Base-by-base conservation (phyloP, 2,113 vertebrate genomes). In the Rousettus leschenaultii region DNA sequence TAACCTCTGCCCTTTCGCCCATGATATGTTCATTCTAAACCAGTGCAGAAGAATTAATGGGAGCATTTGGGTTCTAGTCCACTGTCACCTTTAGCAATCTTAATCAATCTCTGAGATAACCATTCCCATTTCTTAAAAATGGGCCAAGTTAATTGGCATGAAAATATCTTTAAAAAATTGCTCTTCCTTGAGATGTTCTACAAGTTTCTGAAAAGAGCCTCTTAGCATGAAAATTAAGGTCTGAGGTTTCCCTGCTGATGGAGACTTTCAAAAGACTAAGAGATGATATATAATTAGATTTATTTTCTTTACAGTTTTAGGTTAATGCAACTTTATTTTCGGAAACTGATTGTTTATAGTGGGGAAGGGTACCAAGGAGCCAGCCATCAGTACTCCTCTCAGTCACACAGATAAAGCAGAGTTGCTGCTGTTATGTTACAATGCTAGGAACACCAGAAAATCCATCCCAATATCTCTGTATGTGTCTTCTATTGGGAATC, bases 21-120 rank as follows among this genome's bases (percentile, higher is more conserved):
- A 0, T 73, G 28, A 48, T 87, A 33, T 55, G 15, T 57, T 84
- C 92, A 61, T 79, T 93, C 77, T 59, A 80, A 92, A 88, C 68
- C 70, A 91, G 28, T 14, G 38, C 14, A 95, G 70, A 82, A 59
- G n/a, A 89, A 96, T 96, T 96, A 86, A 95, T 83, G 77, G 18
- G 38, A 59, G 6, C 74, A 83, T 96, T 95, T 95, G 70, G 48
- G 75, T 95, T 88, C 85, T 94, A 35, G 66, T 89, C 75, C 51
- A 83, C 71, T 43, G 92, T 83, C 85, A 96, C 82, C 92, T 92
- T 97, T 94, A 96, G 82, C 55, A 82, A 91, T 93, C 82, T 93
- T 97, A 95, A 97, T 97, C 97, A 94, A 95, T 95, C 95, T 94
- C 86, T 82, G 80, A 89, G 79, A 92, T 91, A 82, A 95, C 88